These are phyloP conservation scores for Natator depressus DNA, from an alignment of 2,113 vertebrate genomes.

Conservation along the genomic window DNA sequence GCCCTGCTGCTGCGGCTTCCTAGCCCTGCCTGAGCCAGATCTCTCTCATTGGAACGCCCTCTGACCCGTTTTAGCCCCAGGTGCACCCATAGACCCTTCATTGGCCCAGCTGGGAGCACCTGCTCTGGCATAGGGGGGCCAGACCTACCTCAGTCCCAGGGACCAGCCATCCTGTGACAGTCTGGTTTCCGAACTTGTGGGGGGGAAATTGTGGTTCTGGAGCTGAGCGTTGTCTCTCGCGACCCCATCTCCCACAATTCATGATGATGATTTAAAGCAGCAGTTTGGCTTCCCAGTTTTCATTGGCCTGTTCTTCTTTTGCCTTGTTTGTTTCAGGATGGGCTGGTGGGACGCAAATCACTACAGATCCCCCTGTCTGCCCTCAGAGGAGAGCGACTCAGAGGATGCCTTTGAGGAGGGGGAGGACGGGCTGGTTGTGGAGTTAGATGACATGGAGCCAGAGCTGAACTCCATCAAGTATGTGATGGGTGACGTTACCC, in stretches of 20 bases:
- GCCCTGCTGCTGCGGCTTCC: background rate
- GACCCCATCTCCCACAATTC: background rate
- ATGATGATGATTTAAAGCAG: background rate
- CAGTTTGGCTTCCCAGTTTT: background rate
- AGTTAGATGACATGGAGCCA: constrained; percentile 72
- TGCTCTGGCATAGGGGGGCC: background rate
- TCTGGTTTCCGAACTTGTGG: background rate
- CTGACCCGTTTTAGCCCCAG: background rate
- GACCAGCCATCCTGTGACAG: background rate
- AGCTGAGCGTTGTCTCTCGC: background rate
- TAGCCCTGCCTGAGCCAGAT: background rate
- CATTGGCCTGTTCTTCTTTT: constrained; percentile 6
- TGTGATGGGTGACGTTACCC: constrained; percentile 90
- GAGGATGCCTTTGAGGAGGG: constrained; percentile 71
- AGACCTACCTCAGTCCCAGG: background rate
- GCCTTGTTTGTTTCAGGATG: constrained; percentile 77
- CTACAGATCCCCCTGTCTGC: constrained; percentile 86
- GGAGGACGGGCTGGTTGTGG: constrained; percentile 51
- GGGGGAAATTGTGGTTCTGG: background rate
- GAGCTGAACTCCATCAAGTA: constrained; percentile 81
- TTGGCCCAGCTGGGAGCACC: background rate
- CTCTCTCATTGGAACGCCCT: background rate
- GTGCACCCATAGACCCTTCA: background rate
- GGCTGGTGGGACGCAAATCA: constrained; percentile 89
- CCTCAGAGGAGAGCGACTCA: constrained; percentile 81